Evolutionary conservation across 1,140 invertebrate species (phyloP).

Genomic region (Caenorhabditis brenneri): DNA sequence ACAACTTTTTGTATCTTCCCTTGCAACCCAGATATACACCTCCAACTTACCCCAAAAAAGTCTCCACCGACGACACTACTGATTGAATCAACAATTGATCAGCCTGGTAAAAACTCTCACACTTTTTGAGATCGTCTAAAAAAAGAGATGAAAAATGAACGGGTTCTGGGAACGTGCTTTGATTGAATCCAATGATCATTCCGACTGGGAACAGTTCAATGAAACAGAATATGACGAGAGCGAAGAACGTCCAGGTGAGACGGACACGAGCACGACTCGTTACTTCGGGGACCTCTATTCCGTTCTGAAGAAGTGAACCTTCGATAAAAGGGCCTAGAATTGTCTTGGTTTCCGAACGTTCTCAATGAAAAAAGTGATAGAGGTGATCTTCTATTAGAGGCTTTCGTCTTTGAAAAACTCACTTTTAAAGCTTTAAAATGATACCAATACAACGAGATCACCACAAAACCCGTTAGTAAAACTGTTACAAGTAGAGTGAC

Average conservation of each 20-base stretch:
- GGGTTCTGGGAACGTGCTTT: neutral
- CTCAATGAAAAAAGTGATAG: no score
- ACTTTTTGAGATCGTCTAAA: neutral
- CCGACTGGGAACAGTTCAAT: neutral
- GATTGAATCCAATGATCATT: neutral
- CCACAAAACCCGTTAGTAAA: neutral
- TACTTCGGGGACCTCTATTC: neutral
- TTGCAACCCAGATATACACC: no score
- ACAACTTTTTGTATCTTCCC: no score
- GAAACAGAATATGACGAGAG: neutral
- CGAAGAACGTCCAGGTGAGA: neutral
- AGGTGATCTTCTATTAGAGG: no score
- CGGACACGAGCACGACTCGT: neutral
- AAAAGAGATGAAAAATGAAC: no score
- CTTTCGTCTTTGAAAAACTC: neutral
- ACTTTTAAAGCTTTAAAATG: neutral
- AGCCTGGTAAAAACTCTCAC: neutral
- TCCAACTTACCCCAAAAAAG: neutral
- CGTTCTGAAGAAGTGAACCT: neutral
- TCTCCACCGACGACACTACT: neutral
- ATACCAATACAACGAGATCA: neutral
- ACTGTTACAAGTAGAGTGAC: neutral
- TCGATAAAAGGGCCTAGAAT: no score
- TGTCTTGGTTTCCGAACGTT: no score
- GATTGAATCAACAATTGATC: neutral